A percentile compares a stretch with the other conserved stretches of the same genome.
phyloP scores from a whole-genome alignment of 1,140 invertebrate species.

The Trichogramma pretiosum region DNA sequence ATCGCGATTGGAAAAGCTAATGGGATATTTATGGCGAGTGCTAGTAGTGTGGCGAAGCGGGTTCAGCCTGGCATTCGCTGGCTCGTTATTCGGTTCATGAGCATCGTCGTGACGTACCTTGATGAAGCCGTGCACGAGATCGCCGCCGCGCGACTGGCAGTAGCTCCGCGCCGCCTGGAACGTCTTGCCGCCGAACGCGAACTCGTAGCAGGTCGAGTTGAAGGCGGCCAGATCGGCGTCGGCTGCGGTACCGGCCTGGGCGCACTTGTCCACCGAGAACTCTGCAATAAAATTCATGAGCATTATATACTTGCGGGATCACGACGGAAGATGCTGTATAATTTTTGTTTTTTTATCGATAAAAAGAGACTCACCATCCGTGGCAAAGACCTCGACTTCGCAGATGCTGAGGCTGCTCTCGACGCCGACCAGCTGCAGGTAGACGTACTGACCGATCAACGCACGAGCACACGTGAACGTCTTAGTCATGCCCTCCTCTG shows the following conservation, averaged over 20 bases:
- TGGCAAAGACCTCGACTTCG: constrained; percentile 86
- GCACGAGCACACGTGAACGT: constrained; percentile 79
- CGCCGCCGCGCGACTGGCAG: constrained; percentile 68
- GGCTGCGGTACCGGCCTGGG: constrained; percentile 56
- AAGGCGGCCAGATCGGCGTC: constrained; percentile 71
- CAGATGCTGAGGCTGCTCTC: constrained; percentile 82
- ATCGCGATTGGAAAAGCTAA: no score
- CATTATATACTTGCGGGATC: background rate
- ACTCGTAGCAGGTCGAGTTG: constrained; percentile 81
- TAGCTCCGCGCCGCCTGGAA: constrained; percentile 69
- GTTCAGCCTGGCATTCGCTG: no score
- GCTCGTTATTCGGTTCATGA: no score
- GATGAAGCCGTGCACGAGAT: constrained; percentile 71
- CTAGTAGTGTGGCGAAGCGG: no score
- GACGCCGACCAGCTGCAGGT: constrained; percentile 79
- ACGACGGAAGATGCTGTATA: no score
- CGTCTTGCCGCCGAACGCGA: constrained; percentile 69
- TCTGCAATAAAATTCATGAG: constrained; percentile 44
- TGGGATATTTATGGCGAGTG: no score
- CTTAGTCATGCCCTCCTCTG: constrained; percentile 84
- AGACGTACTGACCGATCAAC: constrained; percentile 76
- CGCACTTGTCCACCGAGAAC: constrained; percentile 72
- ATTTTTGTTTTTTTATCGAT: background rate
- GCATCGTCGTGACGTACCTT: constrained; percentile 36
- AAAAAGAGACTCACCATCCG: constrained; percentile 57